Evolutionary conservation across 2,888 invertebrate genomes (phyloP).

Genomic region (Schizaphis graminum): DNA sequence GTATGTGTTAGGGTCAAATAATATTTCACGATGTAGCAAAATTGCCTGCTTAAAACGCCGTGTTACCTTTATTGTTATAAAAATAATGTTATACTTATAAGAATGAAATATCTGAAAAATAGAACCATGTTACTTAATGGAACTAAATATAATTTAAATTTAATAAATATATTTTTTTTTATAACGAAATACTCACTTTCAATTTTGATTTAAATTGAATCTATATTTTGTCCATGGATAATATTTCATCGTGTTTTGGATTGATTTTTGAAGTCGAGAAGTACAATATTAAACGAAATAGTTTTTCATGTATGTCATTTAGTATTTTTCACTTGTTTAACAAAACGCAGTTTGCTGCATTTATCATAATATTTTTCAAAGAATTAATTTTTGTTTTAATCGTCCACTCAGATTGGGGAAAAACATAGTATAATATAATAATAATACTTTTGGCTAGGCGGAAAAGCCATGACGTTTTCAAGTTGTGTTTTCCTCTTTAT

Average conservation of each 20-base stretch:
- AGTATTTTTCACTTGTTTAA: neutral
- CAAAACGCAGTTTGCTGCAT: neutral
- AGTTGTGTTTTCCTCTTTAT: conserved; percentile 38
- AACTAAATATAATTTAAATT: too few species aligned
- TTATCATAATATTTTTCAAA: neutral
- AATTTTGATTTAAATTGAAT: neutral
- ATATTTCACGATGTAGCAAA: neutral
- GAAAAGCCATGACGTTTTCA: conserved; percentile 30
- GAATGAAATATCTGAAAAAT: neutral
- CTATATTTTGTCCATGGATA: neutral
- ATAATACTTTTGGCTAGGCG: neutral
- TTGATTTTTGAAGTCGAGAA: neutral
- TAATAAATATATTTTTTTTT: too few species aligned
- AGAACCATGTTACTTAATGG: neutral
- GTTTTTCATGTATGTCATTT: neutral
- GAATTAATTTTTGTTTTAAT: neutral
- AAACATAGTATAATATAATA: neutral
- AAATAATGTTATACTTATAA: too few species aligned
- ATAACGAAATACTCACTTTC: neutral
- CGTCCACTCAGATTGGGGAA: neutral
- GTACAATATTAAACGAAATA: neutral
- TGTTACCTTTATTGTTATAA: neutral
- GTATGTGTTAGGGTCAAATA: neutral
- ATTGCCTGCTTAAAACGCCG: neutral
- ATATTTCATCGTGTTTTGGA: neutral